Evolutionary conservation across 2,113 vertebrate species (phyloP).

Genomic region (Megaleporinus macrocephalus): DNA sequence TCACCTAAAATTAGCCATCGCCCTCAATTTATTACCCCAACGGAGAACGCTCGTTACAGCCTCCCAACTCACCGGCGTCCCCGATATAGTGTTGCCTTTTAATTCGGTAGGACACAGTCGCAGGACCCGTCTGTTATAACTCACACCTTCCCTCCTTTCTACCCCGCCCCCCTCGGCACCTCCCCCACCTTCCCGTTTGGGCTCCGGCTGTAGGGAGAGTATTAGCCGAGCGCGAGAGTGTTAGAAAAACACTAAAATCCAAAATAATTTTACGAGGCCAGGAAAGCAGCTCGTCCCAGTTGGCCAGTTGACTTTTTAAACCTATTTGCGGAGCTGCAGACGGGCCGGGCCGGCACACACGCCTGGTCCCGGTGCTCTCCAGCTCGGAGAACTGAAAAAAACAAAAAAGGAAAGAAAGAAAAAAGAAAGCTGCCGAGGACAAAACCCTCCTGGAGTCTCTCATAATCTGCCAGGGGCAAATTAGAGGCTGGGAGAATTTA

Average conservation of each 20-base stretch:
- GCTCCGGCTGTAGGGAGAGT: conserved; percentile 60
- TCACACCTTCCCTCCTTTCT: conserved; percentile 64
- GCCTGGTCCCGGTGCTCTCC: conserved; percentile 27
- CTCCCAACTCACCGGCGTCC: conserved; percentile 66
- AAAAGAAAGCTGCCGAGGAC: conserved; percentile 46
- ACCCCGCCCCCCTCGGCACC: conserved; percentile 39
- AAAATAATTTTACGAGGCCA: conserved; percentile 72
- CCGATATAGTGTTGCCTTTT: conserved; percentile 79
- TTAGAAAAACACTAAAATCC: conserved; percentile 77
- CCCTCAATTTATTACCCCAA: conserved; percentile 82
- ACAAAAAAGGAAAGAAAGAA: background rate
- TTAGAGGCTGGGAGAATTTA: conserved; percentile 54
- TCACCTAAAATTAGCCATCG: conserved; percentile 85
- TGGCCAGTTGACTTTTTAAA: conserved; percentile 68
- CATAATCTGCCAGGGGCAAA: conserved; percentile 48
- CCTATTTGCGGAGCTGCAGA: conserved; percentile 57
- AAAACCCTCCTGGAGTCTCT: conserved; percentile 57
- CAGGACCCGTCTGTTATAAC: conserved; percentile 68
- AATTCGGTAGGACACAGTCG: conserved; percentile 72
- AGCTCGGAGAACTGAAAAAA: conserved; percentile 25
- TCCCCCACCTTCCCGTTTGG: conserved; percentile 35
- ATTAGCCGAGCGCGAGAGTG: conserved; percentile 69
- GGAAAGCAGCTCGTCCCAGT: conserved; percentile 65
- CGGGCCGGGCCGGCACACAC: conserved; percentile 39
- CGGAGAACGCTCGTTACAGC: conserved; percentile 73